Base-by-base conservation (phyloP, 30 jellyfish, hydroid and myxozoan genomes). In the Catostylus mosaicus region DNA sequence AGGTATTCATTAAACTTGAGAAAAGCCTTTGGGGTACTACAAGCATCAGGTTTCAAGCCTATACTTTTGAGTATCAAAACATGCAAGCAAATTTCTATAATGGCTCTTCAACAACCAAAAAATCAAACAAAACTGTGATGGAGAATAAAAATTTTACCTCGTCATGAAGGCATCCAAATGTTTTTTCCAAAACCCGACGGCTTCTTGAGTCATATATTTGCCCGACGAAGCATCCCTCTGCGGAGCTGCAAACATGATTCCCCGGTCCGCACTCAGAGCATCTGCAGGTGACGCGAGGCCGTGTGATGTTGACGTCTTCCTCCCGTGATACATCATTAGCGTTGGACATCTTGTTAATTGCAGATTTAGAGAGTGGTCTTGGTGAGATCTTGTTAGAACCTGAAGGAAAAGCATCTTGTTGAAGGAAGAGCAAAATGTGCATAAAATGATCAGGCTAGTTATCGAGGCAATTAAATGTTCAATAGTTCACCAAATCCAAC, bases 201-300 rank as follows among this genome's bases (percentile, higher is more conserved):
- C 84, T 68, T 80, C 66, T 75, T 23, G 31, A 30, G 18, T 45
- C 79, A 40, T 89, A 89, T 0, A 64, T 52, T 23, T 65, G 86
- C 52, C 95, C 88, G 20, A 78, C 89, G 54, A 89, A 89, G 70
- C 97, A 88, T 20, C 97, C 97, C 29, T 66, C 83, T 31, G 50
- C 78, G 20, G 97, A 64, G 36, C 68, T 32, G 79, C 97, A 88
- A 1, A 22, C 43, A 6, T 10, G 54, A 34, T 18, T 19, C 6
- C 75, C 54, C 1, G 83, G 88, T 30, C 88, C 97, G 75, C 97
- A 88, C 30, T 66, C 83, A 23, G 90, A 64, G 89, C 97, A 88
- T 56, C 52, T 77, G 57, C 97, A 88, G 6, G 38, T 59, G 73
- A 87, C 54, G 26, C 63, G 76, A 24, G 68, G 52, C 68, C 9